Percentiles rank a stretch among this genome's conserved stretches.
Conservation (phyloP, 1,140 invertebrate genomes). For the Metopolophium dirhodum region DNA sequence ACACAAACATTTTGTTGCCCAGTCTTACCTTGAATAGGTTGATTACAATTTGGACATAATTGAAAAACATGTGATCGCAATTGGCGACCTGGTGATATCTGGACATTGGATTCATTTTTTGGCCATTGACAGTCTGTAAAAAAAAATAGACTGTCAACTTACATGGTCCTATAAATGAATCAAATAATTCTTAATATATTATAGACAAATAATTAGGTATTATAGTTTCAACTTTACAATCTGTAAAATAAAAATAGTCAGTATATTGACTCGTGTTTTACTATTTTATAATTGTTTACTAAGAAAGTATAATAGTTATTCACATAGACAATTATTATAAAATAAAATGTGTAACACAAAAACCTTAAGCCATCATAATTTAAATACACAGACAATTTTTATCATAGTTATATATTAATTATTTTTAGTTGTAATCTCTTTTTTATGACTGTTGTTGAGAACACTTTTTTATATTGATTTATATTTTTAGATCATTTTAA, state of each 20-base stretch:
- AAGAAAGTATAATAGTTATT: neutral
- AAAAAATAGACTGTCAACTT: neutral
- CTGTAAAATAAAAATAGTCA: neutral
- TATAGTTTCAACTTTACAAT: neutral
- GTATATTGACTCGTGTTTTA: neutral
- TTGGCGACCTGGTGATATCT: constrained; percentile 54
- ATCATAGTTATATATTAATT: neutral
- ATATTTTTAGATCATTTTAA: neutral
- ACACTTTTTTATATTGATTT: neutral
- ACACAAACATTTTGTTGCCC: constrained; percentile 51
- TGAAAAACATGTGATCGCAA: constrained; percentile 57
- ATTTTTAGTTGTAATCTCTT: neutral
- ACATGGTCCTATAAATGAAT: neutral
- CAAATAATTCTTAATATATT: neutral
- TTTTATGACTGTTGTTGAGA: neutral
- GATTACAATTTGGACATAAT: constrained; percentile 56
- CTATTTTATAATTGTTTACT: neutral
- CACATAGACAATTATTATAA: neutral
- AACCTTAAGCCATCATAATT: neutral
- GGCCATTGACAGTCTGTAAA: constrained; percentile 47
- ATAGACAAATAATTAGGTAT: neutral
- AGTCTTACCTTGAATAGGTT: constrained; percentile 42
- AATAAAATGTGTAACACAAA: neutral
- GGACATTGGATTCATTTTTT: constrained; percentile 33
- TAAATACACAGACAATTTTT: neutral